Evolutionary conservation across 2,113 vertebrate genomes (phyloP), one percentile per base, ranked within the genome.

Genomic region (Apus apus): DNA sequence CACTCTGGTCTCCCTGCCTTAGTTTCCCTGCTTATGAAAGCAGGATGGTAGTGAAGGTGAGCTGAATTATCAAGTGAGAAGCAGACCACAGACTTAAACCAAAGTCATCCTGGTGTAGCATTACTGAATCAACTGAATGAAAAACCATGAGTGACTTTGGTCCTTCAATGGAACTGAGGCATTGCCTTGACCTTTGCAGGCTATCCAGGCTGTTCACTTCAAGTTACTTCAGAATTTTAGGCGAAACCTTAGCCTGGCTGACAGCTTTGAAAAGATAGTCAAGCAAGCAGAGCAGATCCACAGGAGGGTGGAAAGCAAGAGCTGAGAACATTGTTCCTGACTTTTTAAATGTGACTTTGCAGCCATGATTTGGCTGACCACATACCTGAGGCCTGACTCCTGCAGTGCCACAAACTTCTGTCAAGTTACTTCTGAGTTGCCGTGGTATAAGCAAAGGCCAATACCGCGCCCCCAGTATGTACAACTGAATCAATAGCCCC

Each of bases 261-360:
- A 97, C 83, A 96, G 89, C 92, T 96, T 72, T 83, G 50, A 91
- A 94, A 96, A 95, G 81, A 94, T 66, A 66, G 32, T 67, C 84
- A 92, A 93, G 61, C 80, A 88, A 96, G 58, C 8, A 18, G 91
- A 96, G 84, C 53, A 93, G 82, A 92, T 84, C 70, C 56, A 93
- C 54, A 21, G 56, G 20, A 19, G 18, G 25, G 40, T 79, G 34
- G 85, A 96, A 97, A 68, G 36, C 17, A 4, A 93, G 80, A 94
- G 83, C 86, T 43, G 66, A 96, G 93, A 97, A 97, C 82, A 85
- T 67, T 90, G 68, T 80, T 87, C 38, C 50, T 97, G 87, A 97
- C 88, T 89, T 97, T 98, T 97, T 94, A 89, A 94, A 94, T 94
- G 81, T 89, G 75, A 91, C 79, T 95, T 73, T 66, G 57, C 94